A percentile compares a stretch with the other conserved stretches of the same genome.
Conservation (phyloP, 2,888 invertebrate genomes). For the Trissoscelio sp. region DNA sequence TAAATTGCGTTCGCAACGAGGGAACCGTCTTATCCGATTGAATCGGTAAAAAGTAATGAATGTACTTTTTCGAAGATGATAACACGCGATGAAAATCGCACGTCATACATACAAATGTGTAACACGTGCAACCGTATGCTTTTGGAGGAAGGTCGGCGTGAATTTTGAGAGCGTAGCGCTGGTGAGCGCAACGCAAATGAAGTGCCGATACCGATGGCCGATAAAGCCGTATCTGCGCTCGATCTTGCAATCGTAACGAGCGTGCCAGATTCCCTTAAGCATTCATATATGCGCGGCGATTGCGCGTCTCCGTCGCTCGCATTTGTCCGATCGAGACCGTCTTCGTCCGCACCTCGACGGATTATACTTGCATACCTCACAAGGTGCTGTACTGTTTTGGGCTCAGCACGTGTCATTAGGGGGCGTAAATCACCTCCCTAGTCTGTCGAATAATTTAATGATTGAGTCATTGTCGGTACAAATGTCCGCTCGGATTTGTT, state of each 20-base stretch:
- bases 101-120: conserved; percentile 68
- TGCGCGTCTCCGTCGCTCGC: conserved; percentile 3
- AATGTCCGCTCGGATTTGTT: conserved; percentile 36
- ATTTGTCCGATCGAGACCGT: not conserved
- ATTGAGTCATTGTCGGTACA: conserved; percentile 58
- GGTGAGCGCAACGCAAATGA: conserved; percentile 59
- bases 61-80: conserved; percentile 63
- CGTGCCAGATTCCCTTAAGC: conserved; percentile 82
- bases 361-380: conserved; percentile 81
- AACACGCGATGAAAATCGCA: conserved; percentile 68
- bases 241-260: conserved; percentile 77
- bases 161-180: conserved; percentile 21
- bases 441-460: conserved; percentile 60
- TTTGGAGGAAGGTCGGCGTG: conserved; percentile 42
- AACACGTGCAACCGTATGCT: conserved; percentile 51
- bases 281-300: conserved; percentile 81
- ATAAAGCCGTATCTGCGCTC: conserved; percentile 74
- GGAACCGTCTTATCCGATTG: conserved; percentile 55
- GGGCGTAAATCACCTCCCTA: conserved; percentile 66
- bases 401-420: conserved; percentile 66
- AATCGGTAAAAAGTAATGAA: conserved; percentile 60
- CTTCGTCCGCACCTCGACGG: conserved; percentile 67
- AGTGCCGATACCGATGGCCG: conserved; percentile 76
- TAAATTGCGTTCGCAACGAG: conserved; percentile 46
- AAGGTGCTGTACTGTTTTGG: conserved; percentile 71